These are phyloP conservation scores for Echeneis naucrates DNA, from an alignment of 2,797 vertebrate species.

Conservation along the genomic window DNA sequence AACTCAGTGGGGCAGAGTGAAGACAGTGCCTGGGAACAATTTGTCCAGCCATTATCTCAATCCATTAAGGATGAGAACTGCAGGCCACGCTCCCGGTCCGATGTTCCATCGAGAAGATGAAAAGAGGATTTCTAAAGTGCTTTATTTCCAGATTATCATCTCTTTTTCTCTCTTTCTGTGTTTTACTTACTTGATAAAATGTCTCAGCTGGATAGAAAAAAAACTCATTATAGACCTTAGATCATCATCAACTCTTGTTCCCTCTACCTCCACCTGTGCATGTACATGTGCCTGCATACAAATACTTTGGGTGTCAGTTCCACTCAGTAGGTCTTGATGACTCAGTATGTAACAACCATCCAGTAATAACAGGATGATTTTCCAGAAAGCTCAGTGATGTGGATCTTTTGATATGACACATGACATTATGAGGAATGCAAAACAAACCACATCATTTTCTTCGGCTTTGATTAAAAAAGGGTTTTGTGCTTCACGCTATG, in stretches of 20 bases:
- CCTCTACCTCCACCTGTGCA: constrained; percentile 18
- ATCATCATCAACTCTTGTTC: constrained; percentile 18
- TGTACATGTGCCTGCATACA: not conserved
- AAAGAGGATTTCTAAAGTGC: constrained; percentile 68
- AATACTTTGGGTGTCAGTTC: constrained; percentile 13
- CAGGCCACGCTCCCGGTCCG: constrained; percentile 72
- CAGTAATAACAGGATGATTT: not conserved
- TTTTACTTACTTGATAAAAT: constrained; percentile 42
- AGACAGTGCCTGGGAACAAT: constrained; percentile 86
- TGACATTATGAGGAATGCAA: not conserved
- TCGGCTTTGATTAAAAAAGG: not conserved
- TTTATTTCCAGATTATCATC: constrained; percentile 58
- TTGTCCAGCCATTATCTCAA: constrained; percentile 84
- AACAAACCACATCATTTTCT: constrained; percentile 3
- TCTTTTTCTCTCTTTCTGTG: constrained; percentile 40
- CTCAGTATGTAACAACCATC: constrained; percentile 1
- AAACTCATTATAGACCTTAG: constrained; percentile 11
- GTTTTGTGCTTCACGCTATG: not conserved
- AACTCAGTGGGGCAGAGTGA: constrained; percentile 76
- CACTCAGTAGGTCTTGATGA: not conserved
- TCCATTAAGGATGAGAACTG: constrained; percentile 82
- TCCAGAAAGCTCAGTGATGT: not conserved
- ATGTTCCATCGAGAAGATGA: constrained; percentile 70
- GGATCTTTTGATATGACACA: not conserved
- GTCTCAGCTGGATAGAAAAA: constrained; percentile 33